Evolutionary conservation across 2,888 invertebrate species (phyloP).

Genomic region (Andrena bicolor): DNA sequence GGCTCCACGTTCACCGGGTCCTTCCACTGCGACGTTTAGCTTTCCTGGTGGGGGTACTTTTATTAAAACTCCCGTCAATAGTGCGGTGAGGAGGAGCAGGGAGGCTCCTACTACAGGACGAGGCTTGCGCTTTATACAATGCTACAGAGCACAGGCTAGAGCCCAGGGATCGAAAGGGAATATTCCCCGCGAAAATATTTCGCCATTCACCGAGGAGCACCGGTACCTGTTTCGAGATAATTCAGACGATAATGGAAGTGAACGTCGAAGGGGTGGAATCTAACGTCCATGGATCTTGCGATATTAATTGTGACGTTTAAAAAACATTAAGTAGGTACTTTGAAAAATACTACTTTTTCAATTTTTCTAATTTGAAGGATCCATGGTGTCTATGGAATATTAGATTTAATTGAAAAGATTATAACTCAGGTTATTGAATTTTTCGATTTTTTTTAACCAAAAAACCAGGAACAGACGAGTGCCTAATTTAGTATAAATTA

Average conservation of each 20-base stretch:
- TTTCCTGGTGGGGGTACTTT: constrained; percentile 82
- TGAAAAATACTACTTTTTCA: too few relatives aligned
- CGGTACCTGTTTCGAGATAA: constrained; percentile 12
- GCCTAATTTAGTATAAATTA: too few relatives aligned
- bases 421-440: too few relatives aligned
- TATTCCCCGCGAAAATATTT: background rate
- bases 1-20: constrained; percentile 72
- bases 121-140: constrained; percentile 76
- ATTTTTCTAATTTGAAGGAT: too few relatives aligned
- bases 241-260: background rate
- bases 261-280: background rate
- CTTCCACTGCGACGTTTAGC: constrained; percentile 75
- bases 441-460: too few relatives aligned
- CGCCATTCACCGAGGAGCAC: constrained; percentile 14
- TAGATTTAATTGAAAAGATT: too few relatives aligned
- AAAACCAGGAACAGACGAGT: too few relatives aligned
- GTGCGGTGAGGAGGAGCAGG: constrained; percentile 78
- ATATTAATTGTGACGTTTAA: background rate
- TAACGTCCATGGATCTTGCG: background rate
- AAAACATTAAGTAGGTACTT: too few relatives aligned
- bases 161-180: constrained; percentile 71
- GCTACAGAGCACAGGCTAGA: constrained; percentile 70
- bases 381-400: too few relatives aligned
- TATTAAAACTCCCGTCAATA: constrained; percentile 84
- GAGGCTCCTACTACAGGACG: constrained; percentile 75